Percentiles rank a stretch among this genome's conserved stretches.
Evolutionary conservation across 2,888 invertebrate species (phyloP).

Genomic region (Eristalis pertinax): DNA sequence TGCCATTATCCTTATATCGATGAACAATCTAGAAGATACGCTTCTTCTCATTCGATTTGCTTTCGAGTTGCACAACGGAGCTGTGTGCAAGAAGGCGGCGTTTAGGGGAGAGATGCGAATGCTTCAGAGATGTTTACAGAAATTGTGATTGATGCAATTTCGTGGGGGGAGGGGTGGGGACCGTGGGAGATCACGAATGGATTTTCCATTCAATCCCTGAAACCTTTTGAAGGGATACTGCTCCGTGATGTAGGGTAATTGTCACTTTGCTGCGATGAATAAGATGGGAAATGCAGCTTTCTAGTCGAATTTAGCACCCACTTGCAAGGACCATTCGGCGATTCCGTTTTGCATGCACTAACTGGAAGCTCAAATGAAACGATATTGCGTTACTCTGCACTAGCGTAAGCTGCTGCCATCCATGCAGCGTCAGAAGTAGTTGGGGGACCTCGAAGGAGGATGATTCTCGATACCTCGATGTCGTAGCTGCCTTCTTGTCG

Average conservation of each 20-base stretch:
- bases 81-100: background rate
- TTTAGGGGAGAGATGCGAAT: background rate
- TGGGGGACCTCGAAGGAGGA: no score
- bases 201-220: background rate
- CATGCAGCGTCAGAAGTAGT: no score
- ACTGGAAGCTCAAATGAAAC: no score
- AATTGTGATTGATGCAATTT: background rate
- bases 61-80: conserved; percentile 13
- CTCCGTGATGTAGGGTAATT: background rate
- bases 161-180: background rate
- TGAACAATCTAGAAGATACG: conserved; percentile 42
- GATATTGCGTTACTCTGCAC: no score
- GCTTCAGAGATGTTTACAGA: background rate
- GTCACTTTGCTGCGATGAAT: background rate
- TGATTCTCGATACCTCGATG: no score
- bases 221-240: background rate
- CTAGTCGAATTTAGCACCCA: background rate
- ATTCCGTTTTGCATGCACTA: no score
- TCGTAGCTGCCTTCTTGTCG: no score
- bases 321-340: background rate
- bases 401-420: no score
- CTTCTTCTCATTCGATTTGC: conserved; percentile 30
- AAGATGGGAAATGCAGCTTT: background rate
- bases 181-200: background rate
- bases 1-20: conserved; percentile 18